Evolutionary conservation across 1,140 invertebrate species (phyloP).

Genomic region (Idris sp.): DNA sequence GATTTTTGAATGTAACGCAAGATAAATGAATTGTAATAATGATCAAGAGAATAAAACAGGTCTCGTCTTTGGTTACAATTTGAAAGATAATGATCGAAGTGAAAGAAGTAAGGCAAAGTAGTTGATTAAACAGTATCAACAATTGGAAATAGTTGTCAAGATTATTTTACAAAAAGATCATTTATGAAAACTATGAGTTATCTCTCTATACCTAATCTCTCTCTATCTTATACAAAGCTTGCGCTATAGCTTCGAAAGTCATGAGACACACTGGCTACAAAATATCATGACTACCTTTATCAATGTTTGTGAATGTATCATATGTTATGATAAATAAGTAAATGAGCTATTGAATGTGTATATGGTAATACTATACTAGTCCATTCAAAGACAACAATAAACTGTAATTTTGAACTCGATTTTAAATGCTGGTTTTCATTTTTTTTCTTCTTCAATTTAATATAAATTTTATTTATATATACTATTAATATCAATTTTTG

Average conservation of each 20-base stretch:
- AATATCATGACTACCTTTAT: conserved; percentile 77
- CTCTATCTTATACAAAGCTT: conserved; percentile 75
- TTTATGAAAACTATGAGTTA: conserved; percentile 66
- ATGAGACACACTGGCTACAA: conserved; percentile 72
- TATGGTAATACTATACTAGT: conserved; percentile 78
- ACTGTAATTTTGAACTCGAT: conserved; percentile 78
- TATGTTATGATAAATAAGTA: conserved; percentile 77
- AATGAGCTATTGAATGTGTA: conserved; percentile 79
- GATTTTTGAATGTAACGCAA: conserved; percentile 50
- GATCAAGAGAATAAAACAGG: no score
- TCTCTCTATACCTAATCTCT: conserved; percentile 42
- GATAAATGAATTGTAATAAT: conserved; percentile 2
- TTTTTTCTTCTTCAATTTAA: no score
- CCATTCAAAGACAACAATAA: conserved; percentile 78
- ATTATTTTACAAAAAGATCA: conserved; percentile 44
- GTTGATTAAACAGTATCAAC: conserved; percentile 1
- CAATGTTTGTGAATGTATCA: conserved; percentile 78
- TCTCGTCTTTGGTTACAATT: no score
- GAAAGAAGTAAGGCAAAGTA: conserved; percentile 1
- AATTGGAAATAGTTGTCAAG: conserved; percentile 20
- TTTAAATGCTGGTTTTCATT: conserved; percentile 56
- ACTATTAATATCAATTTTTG: no score
- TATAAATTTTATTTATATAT: no score
- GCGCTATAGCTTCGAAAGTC: conserved; percentile 76
- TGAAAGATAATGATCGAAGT: no score